phyloP scores from a whole-genome alignment of 1,140 invertebrate genomes.

The Drosophila tropicalis region DNA sequence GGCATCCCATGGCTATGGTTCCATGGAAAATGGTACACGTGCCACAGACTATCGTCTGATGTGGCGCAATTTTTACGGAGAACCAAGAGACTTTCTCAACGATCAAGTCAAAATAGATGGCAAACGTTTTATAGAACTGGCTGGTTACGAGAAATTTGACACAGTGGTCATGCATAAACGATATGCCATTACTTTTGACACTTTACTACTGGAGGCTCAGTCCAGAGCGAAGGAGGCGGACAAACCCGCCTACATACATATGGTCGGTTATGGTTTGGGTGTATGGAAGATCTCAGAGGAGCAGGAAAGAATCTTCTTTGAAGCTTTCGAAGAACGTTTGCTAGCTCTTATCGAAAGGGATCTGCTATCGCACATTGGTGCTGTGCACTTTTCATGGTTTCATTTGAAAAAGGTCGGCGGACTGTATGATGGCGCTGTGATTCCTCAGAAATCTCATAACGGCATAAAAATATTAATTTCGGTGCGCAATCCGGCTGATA shows the following conservation, averaged over 20 bases:
- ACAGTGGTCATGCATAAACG: constrained; percentile 45
- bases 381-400: constrained; percentile 81
- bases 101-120: neutral
- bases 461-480: constrained; percentile 63
- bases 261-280: constrained; percentile 73
- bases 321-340: constrained; percentile 70
- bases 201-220: constrained; percentile 66
- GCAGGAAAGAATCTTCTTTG: constrained; percentile 69
- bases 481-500: constrained; percentile 62
- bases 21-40: neutral
- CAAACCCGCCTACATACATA: constrained; percentile 70
- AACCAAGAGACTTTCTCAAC: constrained; percentile 1
- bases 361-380: constrained; percentile 55
- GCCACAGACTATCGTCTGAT: neutral
- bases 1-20: constrained; percentile 83
- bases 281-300: constrained; percentile 50
- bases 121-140: neutral
- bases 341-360: constrained; percentile 39
- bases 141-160: neutral
- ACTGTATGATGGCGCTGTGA: constrained; percentile 47
- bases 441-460: constrained; percentile 35
- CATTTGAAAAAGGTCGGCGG: constrained; percentile 29
- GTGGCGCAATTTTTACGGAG: constrained; percentile 11
- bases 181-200: constrained; percentile 67
- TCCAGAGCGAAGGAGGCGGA: constrained; percentile 27